phyloP scores from a whole-genome alignment of 2,888 invertebrate genomes.

The Eulithis prunata region DNA sequence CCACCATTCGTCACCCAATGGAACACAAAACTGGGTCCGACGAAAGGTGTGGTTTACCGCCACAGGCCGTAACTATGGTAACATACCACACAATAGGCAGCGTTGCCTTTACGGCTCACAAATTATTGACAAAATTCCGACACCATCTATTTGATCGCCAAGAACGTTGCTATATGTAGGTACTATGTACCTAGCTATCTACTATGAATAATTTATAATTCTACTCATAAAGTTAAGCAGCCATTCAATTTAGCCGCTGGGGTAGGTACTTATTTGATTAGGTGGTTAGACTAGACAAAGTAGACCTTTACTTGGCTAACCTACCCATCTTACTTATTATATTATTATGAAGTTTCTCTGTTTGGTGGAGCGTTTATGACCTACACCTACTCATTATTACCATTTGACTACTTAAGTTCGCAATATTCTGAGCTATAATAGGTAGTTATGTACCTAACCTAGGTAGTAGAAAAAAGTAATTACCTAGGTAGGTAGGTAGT shows the following conservation, averaged over 20 bases:
- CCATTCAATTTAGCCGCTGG: not conserved
- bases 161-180: slow-evolving; percentile 8
- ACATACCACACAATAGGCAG: slow-evolving; percentile 69
- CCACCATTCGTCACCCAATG: slow-evolving; percentile 50
- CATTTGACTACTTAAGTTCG: no score
- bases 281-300: no score
- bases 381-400: no score
- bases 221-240: slow-evolving; percentile 13
- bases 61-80: slow-evolving; percentile 62
- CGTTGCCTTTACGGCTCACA: slow-evolving; percentile 51
- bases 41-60: slow-evolving; percentile 72
- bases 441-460: no score
- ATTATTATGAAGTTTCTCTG: no score
- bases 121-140: slow-evolving; percentile 76
- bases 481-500: no score
- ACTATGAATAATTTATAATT: slow-evolving; percentile 7
- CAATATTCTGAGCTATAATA: no score
- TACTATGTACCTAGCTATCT: slow-evolving; percentile 1
- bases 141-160: slow-evolving; percentile 43
- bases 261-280: not conserved
- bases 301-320: not conserved
- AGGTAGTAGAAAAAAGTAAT: no score
- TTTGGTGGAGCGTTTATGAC: no score
- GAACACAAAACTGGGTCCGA: slow-evolving; percentile 62
- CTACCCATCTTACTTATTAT: not conserved